phyloP scores from a whole-genome alignment of 2,113 vertebrate genomes.

The Uropsilus gracilis region DNA sequence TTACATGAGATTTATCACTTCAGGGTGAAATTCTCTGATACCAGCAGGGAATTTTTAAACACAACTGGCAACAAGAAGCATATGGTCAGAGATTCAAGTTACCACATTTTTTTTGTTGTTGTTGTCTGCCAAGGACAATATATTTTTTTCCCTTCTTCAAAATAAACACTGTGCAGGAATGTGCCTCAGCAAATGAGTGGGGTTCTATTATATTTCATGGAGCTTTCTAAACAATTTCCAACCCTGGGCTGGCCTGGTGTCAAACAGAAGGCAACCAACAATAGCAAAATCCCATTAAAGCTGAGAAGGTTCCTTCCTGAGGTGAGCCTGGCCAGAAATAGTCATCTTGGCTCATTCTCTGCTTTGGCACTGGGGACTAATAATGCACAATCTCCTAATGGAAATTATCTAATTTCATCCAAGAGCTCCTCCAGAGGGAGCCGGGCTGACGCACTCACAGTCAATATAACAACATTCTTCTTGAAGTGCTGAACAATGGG shows the following conservation, averaged over 20 bases:
- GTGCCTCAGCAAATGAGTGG: constrained; percentile 87
- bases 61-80: constrained; percentile 83
- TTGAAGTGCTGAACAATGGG: constrained; percentile 90
- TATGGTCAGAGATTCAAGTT: constrained; percentile 84
- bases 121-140: constrained; percentile 90
- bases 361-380: constrained; percentile 92
- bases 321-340: constrained; percentile 97
- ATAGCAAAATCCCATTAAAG: constrained; percentile 98
- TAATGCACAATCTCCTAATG: constrained; percentile 94
- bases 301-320: constrained; percentile 98
- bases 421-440: constrained; percentile 90
- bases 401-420: constrained; percentile 96
- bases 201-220: constrained; percentile 91
- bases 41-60: constrained; percentile 82
- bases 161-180: constrained; percentile 90
- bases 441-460: constrained; percentile 90
- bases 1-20: constrained; percentile 78
- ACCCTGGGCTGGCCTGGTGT: constrained; percentile 89
- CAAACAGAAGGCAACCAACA: constrained; percentile 98
- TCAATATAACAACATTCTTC: constrained; percentile 94
- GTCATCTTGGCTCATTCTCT: constrained; percentile 92
- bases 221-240: constrained; percentile 91
- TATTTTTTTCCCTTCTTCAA: constrained; percentile 86
- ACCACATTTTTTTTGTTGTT: constrained; percentile 79
- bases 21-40: constrained; percentile 69